Conservation (phyloP, 2,888 invertebrate species). For the Tenthredo amoena region DNA sequence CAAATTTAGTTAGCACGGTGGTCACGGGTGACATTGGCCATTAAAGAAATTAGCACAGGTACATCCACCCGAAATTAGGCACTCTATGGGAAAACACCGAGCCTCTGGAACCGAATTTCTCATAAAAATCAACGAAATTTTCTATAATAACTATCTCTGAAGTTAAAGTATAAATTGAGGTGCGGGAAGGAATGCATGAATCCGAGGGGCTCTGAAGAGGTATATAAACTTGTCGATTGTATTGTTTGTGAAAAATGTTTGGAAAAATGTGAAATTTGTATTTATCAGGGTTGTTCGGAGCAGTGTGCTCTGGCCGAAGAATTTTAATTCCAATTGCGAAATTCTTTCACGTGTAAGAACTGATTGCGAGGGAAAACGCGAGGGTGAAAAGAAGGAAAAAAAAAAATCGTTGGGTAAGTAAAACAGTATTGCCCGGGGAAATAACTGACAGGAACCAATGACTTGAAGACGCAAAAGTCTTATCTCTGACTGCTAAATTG, state of each 20-base stretch:
- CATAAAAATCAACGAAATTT: not conserved
- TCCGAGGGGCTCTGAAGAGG: no score
- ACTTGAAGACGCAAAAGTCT: not conserved
- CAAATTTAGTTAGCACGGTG: not conserved
- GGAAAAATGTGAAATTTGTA: not conserved
- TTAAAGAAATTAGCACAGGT: not conserved
- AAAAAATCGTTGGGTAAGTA: not conserved
- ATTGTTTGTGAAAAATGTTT: not conserved
- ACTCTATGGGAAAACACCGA: not conserved
- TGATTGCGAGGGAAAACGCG: not conserved
- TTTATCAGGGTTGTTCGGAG: not conserved
- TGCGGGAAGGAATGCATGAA: not conserved
- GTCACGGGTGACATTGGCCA: not conserved
- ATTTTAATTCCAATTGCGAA: not conserved
- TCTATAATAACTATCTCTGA: not conserved
- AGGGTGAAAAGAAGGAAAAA: not conserved
- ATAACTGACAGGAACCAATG: not conserved
- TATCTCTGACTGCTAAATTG: not conserved
- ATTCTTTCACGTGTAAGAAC: not conserved
- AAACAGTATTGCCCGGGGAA: constrained; percentile 6
- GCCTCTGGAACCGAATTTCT: not conserved
- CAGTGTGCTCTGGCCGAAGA: not conserved
- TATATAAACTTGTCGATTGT: no score
- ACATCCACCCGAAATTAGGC: not conserved
- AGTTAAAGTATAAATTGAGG: not conserved